Base-by-base conservation (phyloP, 2,113 vertebrate genomes). In the Podarcis cretensis region DNA sequence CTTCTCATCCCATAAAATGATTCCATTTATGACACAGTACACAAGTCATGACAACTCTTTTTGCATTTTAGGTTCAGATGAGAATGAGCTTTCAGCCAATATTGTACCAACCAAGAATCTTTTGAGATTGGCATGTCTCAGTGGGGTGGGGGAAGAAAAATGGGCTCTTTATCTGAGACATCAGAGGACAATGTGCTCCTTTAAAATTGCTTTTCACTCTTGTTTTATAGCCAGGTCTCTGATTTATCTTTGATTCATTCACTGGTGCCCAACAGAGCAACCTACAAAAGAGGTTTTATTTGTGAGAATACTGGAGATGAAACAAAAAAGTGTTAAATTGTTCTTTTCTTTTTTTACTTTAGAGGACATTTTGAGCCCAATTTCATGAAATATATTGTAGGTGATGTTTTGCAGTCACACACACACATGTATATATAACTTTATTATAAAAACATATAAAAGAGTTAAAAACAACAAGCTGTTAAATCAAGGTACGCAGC, bases 231-330 rank as follows among this genome's bases (percentile, higher is more conserved):
- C 78, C 83, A 81, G 37, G 30, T 89, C 23, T 54, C 65, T 89
- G 89, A 86, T 89, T 89, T 89, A 89, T 89, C 69, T 89, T 76
- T 81, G 89, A 86, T 76, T 86, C 84, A 76, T 80, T 86, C 78
- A 81, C 69, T 54, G 69, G 40, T 76, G 71, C 78, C 59, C 89
- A 82, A 81, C 40, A 86, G 69, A 68, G 69, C 84, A 75, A 48
- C 78, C 57, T 76, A 54, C 37, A 85, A 86, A 88, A 88, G 68
- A 88, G 68, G 59, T 85, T 86, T 89, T 86, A 85, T 85, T 84
- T 86, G 37, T 48, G 54, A 57, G 54, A 85, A 43, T 73, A 65
- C 27, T 84, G 65, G 69, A 80, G 57, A 81, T 89, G 35, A 81
- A 81, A 87, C 59, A 40, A 40, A 40, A 76, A 82, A 65, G 2